phyloP scores from a whole-genome alignment of 1,140 invertebrate genomes.

The Ceratina australensis region DNA sequence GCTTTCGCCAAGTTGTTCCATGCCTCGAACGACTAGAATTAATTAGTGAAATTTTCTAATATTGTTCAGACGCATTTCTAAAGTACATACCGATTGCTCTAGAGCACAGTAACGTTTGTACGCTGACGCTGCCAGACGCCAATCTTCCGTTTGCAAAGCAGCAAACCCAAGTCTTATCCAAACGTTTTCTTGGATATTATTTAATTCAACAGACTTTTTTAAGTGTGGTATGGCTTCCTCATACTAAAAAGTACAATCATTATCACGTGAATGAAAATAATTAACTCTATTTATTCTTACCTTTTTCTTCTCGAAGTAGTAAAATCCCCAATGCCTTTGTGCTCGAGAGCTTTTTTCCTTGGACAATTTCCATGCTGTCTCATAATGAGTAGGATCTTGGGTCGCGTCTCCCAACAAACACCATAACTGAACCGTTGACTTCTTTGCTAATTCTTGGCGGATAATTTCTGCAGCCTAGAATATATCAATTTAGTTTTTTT shows the following conservation, averaged over 20 bases:
- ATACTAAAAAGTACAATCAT: constrained; percentile 80
- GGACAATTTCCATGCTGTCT: constrained; percentile 95
- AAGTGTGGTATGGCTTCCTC: constrained; percentile 88
- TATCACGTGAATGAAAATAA: constrained; percentile 3
- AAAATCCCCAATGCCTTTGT: constrained; percentile 91
- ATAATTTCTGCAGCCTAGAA: constrained; percentile 93
- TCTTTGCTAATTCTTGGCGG: constrained; percentile 87
- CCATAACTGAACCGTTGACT: constrained; percentile 91
- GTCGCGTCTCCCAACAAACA: constrained; percentile 94
- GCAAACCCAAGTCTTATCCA: constrained; percentile 94
- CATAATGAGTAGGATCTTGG: constrained; percentile 85
- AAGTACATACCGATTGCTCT: constrained; percentile 85
- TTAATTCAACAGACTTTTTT: constrained; percentile 89
- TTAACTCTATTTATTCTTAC: constrained; percentile 60
- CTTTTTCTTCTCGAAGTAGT: constrained; percentile 86
- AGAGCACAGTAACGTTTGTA: constrained; percentile 93
- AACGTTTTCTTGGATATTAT: constrained; percentile 89
- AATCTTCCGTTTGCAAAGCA: constrained; percentile 88
- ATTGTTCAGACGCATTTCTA: constrained; percentile 22
- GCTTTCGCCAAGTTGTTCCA: constrained; percentile 99
- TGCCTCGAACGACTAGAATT: constrained; percentile 90
- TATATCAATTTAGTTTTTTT: constrained; percentile 21
- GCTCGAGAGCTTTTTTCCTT: constrained; percentile 88
- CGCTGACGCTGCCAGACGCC: constrained; percentile 89
- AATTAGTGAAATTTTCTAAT: constrained; percentile 34